Percentiles rank a stretch among this genome's conserved stretches.
These are phyloP conservation scores for Tolypeutes matacus DNA, from an alignment of 2,797 vertebrate species.

Conservation along the genomic window DNA sequence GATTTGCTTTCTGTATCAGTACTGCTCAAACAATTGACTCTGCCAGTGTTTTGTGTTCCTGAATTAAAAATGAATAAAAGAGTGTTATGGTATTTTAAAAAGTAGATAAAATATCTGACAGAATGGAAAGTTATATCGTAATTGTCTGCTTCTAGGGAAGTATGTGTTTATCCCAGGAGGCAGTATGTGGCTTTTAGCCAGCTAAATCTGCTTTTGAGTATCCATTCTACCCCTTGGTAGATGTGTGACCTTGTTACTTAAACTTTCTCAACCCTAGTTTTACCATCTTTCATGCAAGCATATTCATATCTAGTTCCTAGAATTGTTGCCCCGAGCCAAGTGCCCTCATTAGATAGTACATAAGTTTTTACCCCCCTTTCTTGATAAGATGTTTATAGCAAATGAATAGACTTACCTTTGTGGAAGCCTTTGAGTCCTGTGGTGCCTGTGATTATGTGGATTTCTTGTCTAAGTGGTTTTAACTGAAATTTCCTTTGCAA, in stretches of 20 bases:
- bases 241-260: neutral
- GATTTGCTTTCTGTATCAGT: neutral
- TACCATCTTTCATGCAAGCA: neutral
- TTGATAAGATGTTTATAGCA: neutral
- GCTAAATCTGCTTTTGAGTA: rapidly evolving
- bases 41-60: neutral
- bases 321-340: neutral
- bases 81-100: neutral
- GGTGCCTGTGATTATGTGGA: neutral
- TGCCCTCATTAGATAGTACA: neutral
- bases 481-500: slow-evolving; percentile 66
- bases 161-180: neutral
- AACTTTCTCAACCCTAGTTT: neutral
- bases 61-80: neutral
- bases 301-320: neutral
- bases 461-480: neutral
- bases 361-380: neutral
- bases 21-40: neutral
- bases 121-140: neutral
- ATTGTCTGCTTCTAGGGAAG: neutral
- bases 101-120: neutral
- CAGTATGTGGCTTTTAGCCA: neutral
- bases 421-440: neutral
- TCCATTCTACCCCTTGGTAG: neutral
- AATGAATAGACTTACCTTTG: neutral